Conservation (phyloP, 2,888 invertebrate species). For the Sylvicola fuscatus region DNA sequence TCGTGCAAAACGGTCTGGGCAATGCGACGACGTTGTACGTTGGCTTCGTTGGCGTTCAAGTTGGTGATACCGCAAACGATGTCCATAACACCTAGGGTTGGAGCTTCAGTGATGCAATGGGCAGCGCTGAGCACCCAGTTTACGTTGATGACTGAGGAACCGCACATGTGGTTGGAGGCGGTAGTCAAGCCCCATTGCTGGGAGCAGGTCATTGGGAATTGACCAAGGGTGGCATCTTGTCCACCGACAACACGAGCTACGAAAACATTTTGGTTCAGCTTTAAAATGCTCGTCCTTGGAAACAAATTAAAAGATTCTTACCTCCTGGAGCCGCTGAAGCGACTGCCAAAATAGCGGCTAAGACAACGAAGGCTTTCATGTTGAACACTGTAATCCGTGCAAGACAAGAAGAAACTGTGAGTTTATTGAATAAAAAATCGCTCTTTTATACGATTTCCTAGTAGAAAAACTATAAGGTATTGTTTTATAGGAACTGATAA, state of each 20-base stretch:
- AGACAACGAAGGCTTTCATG: no score
- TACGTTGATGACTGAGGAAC: slow-evolving; percentile 7
- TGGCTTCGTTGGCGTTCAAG: not conserved
- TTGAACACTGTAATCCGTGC: no score
- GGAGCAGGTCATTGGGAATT: slow-evolving; percentile 6
- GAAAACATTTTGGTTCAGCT: no score
- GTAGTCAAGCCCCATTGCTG: slow-evolving; percentile 1
- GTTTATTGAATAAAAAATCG: no score
- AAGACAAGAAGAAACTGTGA: no score
- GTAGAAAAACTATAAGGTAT: no score
- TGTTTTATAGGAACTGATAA: no score
- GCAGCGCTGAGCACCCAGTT: slow-evolving; percentile 9
- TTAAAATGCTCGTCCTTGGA: no score
- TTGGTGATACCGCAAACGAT: not conserved
- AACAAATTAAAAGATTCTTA: no score
- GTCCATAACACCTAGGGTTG: not conserved
- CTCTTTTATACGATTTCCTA: no score
- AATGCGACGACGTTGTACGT: not conserved
- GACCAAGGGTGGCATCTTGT: slow-evolving; percentile 4
- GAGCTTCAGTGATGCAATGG: slow-evolving; percentile 7
- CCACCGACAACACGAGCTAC: slow-evolving; percentile 7
- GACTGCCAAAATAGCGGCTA: no score
- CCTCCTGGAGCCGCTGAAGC: no score
- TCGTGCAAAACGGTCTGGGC: not conserved
- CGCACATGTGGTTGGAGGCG: slow-evolving; percentile 5